Percentiles rank a stretch among this genome's conserved stretches.
Evolutionary conservation across 1,140 invertebrate genomes (phyloP).

Genomic region (Sitobion miscanthi): DNA sequence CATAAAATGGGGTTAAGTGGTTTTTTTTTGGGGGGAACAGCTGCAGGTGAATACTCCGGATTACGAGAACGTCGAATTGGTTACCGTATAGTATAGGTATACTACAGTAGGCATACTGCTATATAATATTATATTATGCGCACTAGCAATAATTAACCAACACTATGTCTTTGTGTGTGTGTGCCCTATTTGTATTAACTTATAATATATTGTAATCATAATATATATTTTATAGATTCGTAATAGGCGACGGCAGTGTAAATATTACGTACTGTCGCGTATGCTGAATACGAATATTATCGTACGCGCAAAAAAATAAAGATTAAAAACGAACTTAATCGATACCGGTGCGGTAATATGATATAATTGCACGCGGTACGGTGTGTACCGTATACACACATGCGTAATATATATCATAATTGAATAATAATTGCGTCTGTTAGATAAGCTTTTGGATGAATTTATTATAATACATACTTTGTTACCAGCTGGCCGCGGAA

Average conservation of each 20-base stretch:
- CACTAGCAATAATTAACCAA: neutral
- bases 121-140: neutral
- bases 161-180: no score
- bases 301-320: neutral
- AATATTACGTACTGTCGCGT: neutral
- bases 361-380: neutral
- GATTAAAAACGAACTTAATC: neutral
- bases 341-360: neutral
- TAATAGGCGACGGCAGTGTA: neutral
- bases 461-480: neutral
- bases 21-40: neutral
- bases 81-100: neutral
- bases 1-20: conserved; percentile 19
- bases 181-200: no score
- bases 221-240: no score
- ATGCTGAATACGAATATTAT: neutral
- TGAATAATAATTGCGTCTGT: neutral
- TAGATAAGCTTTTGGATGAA: neutral
- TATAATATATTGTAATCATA: no score
- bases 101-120: no score
- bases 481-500: neutral
- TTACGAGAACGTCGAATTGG: neutral
- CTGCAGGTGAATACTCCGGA: neutral
- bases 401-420: neutral
- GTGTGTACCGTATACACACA: no score